A percentile compares a stretch with the other conserved stretches of the same genome.
Evolutionary conservation across 37 sponge, comb jelly and placozoan genomes (phyloP).

Genomic region (Haliclona indistincta): DNA sequence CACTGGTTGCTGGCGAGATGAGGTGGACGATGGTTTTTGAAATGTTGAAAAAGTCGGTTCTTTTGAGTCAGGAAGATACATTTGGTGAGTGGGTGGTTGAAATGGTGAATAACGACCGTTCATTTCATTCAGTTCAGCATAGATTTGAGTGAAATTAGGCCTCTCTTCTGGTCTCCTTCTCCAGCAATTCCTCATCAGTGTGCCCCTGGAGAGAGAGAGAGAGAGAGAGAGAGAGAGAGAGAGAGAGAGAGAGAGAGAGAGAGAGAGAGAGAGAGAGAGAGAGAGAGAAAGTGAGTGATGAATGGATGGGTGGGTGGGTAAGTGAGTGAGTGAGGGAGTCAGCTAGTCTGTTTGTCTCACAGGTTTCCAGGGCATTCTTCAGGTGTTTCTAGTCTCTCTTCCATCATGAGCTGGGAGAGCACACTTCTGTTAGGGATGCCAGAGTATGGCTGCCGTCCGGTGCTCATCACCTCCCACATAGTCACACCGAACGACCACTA

Average conservation of each 20-base stretch:
- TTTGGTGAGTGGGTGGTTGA: background rate
- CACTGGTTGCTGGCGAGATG: background rate
- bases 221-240: slow-evolving; percentile 4
- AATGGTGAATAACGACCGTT: background rate
- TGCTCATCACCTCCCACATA: slow-evolving; percentile 62
- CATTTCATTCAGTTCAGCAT: slow-evolving; percentile 2
- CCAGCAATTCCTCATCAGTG: slow-evolving; percentile 57
- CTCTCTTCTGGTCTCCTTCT: slow-evolving; percentile 14
- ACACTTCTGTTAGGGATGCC: slow-evolving; percentile 52
- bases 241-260: slow-evolving; percentile 21
- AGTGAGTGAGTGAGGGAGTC: too few species aligned
- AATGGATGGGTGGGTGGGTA: too few species aligned
- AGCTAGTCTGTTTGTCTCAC: too few species aligned
- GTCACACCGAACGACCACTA: slow-evolving; percentile 82
- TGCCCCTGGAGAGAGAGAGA: too few species aligned
- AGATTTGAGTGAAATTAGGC: slow-evolving; percentile 44
- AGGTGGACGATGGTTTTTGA: background rate
- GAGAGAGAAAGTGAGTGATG: too few species aligned
- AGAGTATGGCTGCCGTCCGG: slow-evolving; percentile 61
- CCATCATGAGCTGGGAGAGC: slow-evolving; percentile 63
- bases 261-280: slow-evolving; percentile 21
- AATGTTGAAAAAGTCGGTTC: background rate
- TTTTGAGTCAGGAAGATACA: background rate
- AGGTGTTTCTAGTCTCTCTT: slow-evolving; percentile 41
- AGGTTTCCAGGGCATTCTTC: slow-evolving; percentile 44